Evolutionary conservation across 2,797 vertebrate species (phyloP).

Genomic region (Lepilemur septentrionalis): DNA sequence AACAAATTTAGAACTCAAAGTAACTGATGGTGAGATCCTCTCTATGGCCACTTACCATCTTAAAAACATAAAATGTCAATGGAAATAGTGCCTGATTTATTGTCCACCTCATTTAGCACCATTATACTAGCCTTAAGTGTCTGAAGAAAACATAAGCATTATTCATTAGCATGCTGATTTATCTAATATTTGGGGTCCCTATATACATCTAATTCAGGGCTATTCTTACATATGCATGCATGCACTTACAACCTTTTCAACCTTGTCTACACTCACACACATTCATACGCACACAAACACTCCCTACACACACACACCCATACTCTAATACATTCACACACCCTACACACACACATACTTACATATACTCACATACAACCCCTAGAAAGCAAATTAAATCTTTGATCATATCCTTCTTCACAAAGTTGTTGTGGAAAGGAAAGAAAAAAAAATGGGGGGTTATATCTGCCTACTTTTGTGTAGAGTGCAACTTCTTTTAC

Average conservation of each 20-base stretch:
- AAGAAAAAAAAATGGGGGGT: neutral
- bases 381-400: neutral
- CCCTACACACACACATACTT: neutral
- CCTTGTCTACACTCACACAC: too few relatives aligned
- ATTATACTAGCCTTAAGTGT: neutral
- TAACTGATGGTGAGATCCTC: neutral
- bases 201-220: neutral
- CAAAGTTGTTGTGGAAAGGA: neutral
- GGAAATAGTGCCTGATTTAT: constrained; percentile 8
- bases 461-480: neutral
- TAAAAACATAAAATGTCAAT: constrained; percentile 40
- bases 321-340: neutral
- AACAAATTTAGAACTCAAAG: neutral
- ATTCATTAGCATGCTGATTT: neutral
- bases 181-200: neutral
- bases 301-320: neutral
- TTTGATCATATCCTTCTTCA: constrained; percentile 1
- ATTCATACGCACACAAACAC: neutral
- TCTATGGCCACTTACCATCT: neutral
- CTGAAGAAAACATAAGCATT: constrained; percentile 46
- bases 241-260: neutral
- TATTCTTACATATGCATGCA: accelerated
- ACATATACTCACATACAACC: neutral
- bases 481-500: neutral
- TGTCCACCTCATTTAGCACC: constrained; percentile 1